Conservation (phyloP, 35 echinoderm and acorn worm genomes). For the Apostichopus californicus region DNA sequence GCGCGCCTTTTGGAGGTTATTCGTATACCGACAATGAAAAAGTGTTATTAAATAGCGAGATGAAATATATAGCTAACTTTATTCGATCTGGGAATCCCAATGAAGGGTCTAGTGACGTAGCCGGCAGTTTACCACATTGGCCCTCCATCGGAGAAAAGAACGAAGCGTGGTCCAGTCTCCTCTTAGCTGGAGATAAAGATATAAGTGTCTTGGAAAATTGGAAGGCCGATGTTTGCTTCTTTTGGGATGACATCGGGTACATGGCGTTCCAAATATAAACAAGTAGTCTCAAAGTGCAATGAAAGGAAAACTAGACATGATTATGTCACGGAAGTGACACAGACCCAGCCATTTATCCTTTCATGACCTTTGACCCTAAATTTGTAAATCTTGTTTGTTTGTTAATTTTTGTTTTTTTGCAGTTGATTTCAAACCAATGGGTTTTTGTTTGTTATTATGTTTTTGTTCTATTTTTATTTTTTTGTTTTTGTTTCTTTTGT, state of each 20-base stretch:
- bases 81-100: slow-evolving; percentile 66
- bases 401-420: no score
- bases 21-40: background rate
- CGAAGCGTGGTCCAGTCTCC: background rate
- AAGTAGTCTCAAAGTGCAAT: background rate
- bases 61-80: slow-evolving; percentile 62
- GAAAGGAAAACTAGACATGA: no score
- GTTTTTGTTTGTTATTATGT: no score
- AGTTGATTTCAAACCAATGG: no score
- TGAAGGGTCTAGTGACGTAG: background rate
- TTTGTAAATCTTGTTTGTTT: no score
- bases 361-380: no score
- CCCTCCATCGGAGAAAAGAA: background rate
- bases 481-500: no score
- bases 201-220: background rate
- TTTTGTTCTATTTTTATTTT: no score
- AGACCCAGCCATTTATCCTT: no score
- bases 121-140: background rate
- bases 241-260: slow-evolving; percentile 49
- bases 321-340: no score
- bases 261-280: slow-evolving; percentile 27
- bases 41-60: slow-evolving; percentile 1
- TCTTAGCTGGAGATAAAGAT: slow-evolving; percentile 26
- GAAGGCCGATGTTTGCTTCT: slow-evolving; percentile 1
- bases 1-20: slow-evolving; percentile 47